These are phyloP conservation scores for Pelmatolapia mariae DNA, from an alignment of 2,113 vertebrate species.

Conservation along the genomic window DNA sequence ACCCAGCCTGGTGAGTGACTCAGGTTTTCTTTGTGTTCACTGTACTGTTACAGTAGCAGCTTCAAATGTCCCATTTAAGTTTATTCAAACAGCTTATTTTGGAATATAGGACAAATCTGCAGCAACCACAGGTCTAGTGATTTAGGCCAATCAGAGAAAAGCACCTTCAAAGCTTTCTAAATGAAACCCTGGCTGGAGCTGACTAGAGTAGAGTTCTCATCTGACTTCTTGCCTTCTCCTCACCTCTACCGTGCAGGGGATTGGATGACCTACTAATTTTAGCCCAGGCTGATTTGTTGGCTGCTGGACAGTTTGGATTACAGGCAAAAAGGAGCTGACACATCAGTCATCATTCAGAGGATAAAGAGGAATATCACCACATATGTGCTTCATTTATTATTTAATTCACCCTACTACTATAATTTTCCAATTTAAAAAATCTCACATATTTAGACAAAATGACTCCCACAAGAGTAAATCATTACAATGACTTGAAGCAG, in stretches of 20 bases:
- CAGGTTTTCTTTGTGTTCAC: not conserved
- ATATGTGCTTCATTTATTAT: not conserved
- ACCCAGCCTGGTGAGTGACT: not conserved
- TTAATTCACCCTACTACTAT: not conserved
- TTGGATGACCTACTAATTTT: constrained; percentile 59
- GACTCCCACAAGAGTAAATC: not conserved
- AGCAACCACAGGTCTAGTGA: not conserved
- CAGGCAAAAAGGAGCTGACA: not conserved
- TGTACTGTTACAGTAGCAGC: not conserved
- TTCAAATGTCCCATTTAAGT: not conserved
- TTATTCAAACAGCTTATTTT: not conserved
- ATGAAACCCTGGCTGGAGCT: not conserved
- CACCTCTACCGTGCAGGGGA: not conserved
- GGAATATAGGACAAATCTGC: not conserved
- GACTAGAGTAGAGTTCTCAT: not conserved
- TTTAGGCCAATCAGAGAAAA: not conserved
- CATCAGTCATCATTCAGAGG: not conserved
- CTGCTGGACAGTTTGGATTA: constrained; percentile 21
- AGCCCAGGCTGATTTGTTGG: not conserved
- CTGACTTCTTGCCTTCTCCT: not conserved
- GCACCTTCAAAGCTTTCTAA: not conserved
- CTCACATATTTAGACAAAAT: not conserved
- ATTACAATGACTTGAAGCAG: not conserved
- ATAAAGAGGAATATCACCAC: not conserved
- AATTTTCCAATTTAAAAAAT: not conserved